Conservation (phyloP, 1,140 invertebrate genomes). For the Drosophila arizonae region DNA sequence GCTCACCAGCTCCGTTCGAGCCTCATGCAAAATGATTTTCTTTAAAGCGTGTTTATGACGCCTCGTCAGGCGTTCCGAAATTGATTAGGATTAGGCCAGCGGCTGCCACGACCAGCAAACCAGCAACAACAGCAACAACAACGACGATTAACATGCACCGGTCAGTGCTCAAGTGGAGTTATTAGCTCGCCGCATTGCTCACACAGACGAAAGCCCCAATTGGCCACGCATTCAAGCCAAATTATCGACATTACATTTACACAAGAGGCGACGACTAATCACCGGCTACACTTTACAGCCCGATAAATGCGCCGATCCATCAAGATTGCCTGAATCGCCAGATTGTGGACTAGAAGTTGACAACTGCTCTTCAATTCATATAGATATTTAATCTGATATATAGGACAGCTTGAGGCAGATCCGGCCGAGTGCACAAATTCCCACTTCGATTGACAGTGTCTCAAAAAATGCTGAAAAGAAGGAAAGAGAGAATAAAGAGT, state of each 20-base stretch:
- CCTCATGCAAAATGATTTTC: constrained; percentile 55
- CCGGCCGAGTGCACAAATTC: no score
- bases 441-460: no score
- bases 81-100: constrained; percentile 73
- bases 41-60: constrained; percentile 73
- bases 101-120: constrained; percentile 25
- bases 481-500: no score
- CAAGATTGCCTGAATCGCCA: constrained; percentile 31
- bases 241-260: constrained; percentile 53
- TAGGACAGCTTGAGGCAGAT: not conserved
- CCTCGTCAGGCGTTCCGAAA: constrained; percentile 74
- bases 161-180: constrained; percentile 34
- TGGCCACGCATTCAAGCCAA: constrained; percentile 72
- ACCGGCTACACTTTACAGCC: constrained; percentile 19
- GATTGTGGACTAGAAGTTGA: not conserved
- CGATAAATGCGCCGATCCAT: constrained; percentile 40
- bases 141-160: constrained; percentile 34
- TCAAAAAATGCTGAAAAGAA: no score
- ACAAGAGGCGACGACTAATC: constrained; percentile 53
- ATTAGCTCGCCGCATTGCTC: constrained; percentile 16
- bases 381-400: constrained; percentile 1
- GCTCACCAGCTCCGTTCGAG: constrained; percentile 10
- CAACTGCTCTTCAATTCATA: not conserved
- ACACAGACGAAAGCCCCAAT: constrained; percentile 20
- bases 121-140: constrained; percentile 7